A percentile compares a stretch with the other conserved stretches of the same genome.
Conservation (phyloP, 92 coral and sea anemone genomes). For the Phenganax stokvisi region DNA sequence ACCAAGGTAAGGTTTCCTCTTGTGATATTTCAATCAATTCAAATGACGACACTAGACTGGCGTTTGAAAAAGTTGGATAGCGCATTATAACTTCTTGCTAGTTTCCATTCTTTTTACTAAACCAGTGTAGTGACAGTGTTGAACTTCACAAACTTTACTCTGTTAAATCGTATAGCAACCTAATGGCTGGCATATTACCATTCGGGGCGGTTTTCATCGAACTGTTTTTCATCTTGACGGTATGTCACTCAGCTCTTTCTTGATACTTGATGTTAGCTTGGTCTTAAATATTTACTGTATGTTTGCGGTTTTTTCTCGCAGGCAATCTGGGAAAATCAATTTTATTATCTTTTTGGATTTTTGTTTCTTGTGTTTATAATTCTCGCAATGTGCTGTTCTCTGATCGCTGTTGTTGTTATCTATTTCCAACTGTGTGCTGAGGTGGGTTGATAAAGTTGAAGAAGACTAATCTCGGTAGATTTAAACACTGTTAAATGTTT, state of each 20-base stretch:
- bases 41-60: neutral
- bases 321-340: conserved; percentile 99
- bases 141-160: no score
- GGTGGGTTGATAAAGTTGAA: conserved; percentile 46
- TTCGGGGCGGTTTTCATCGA: conserved; percentile 99
- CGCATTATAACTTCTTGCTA: no score
- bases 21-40: neutral
- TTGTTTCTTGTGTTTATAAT: conserved; percentile 88
- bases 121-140: no score
- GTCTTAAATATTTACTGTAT: no score
- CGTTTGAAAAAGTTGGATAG: neutral
- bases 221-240: conserved; percentile 90
- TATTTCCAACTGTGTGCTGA: conserved; percentile 95
- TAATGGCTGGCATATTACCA: conserved; percentile 92
- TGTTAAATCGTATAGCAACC: conserved; percentile 50
- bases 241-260: conserved; percentile 25
- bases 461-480: no score
- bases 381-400: conserved; percentile 88
- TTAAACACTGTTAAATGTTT: no score
- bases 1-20: conserved; percentile 60
- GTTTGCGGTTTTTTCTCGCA: conserved; percentile 15
- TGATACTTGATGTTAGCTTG: neutral
- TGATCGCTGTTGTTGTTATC: conserved; percentile 87
- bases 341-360: conserved; percentile 95
- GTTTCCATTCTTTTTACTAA: no score